Conservation (phyloP, 2,888 invertebrate species). For the Balanococcus diminutus region DNA sequence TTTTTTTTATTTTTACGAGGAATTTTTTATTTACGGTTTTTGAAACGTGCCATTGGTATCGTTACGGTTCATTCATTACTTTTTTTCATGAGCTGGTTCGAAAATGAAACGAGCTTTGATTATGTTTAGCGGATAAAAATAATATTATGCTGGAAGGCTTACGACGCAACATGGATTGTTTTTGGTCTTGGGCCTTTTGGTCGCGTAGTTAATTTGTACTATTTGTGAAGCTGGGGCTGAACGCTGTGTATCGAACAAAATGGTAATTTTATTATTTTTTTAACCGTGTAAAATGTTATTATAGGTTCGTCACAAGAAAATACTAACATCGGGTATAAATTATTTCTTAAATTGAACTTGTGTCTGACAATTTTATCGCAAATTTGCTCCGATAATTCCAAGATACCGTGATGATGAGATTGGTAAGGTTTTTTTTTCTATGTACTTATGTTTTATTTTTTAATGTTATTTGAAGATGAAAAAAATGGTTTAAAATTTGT, state of each 20-base stretch:
- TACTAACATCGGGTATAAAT: constrained; percentile 36
- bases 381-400: constrained; percentile 40
- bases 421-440: neutral
- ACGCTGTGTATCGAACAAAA: neutral
- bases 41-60: constrained; percentile 21
- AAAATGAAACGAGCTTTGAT: neutral
- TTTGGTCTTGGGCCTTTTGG: neutral
- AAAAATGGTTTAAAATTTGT: neutral
- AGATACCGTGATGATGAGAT: constrained; percentile 15
- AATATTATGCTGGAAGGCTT: neutral
- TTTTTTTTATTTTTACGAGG: neutral
- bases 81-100: neutral
- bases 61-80: neutral
- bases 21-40: neutral
- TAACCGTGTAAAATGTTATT: neutral
- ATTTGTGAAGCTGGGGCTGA: no score
- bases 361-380: constrained; percentile 38
- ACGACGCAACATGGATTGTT: neutral
- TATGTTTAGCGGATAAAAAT: neutral
- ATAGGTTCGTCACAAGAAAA: constrained; percentile 26
- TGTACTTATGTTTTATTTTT: neutral
- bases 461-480: neutral
- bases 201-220: neutral
- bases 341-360: constrained; percentile 29
- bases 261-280: neutral